These are phyloP conservation scores for Eugnorisma glareosa DNA, from an alignment of 2,888 invertebrate species.

Conservation along the genomic window DNA sequence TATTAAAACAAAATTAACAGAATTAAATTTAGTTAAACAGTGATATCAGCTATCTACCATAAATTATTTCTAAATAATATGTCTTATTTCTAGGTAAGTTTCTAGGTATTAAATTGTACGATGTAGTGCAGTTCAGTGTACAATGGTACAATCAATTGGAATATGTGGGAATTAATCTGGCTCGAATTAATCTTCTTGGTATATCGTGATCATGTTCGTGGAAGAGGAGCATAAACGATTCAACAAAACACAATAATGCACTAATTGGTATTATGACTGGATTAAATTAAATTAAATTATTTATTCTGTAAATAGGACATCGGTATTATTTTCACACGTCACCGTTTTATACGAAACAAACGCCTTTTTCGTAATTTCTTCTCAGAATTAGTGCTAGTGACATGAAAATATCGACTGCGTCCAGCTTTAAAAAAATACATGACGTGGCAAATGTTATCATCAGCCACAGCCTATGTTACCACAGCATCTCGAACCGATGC, in stretches of 20 bases:
- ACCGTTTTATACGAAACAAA: background rate
- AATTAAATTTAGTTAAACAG: no score
- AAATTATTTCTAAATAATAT: no score
- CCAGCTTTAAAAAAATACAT: background rate
- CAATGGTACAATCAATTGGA: background rate
- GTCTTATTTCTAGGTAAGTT: no score
- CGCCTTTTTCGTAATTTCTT: background rate
- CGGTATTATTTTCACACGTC: background rate
- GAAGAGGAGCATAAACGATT: background rate
- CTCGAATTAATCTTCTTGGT: background rate
- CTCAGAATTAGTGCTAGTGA: background rate
- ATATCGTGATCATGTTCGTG: background rate
- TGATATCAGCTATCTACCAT: no score
- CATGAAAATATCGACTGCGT: background rate
- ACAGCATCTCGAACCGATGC: constrained; percentile 41
- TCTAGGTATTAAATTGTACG: background rate
- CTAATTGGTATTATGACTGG: constrained; percentile 8
- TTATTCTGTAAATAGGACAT: background rate
- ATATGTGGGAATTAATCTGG: background rate
- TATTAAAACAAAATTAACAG: no score
- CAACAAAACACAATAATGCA: background rate
- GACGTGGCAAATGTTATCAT: constrained; percentile 4
- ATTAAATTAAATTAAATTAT: background rate
- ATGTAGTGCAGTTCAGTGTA: background rate
- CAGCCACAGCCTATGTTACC: constrained; percentile 24